Evolutionary conservation across 2,797 vertebrate species (phyloP), one percentile per base, ranked within the genome.

Genomic region (Nannoperca australis): DNA sequence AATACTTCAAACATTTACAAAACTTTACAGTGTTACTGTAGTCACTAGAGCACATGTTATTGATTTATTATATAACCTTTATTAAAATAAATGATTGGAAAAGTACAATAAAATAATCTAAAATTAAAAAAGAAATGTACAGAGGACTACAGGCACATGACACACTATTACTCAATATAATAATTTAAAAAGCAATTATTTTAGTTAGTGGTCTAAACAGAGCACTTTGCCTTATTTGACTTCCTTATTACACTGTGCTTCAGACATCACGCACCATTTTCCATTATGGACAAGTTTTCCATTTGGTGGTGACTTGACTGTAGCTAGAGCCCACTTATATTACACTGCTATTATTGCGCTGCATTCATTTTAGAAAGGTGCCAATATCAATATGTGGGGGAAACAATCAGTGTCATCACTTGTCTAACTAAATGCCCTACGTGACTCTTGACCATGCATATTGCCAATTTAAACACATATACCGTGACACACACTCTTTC

Each of bases 381-480:
- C 50, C 1, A 4, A 49, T 27, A 11, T 62, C 20, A 30, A 50
- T 40, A n/a, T 17, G 4, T 68, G 30, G 11, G 27, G 27, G 63
- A 85, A 79, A 82, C 59, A 56, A 77, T 79, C 67, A 72, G 34
- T 75, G 73, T 58, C 67, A 66, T 72, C 8, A 24, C 45, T 44
- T 70, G 47, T 65, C 45, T 67, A 63, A 75, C 80, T 55, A 70
- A 82, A 85, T 15, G 17, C 10, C 18, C 36, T 83, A 76, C 73
- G 82, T 91, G 86, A 88, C 86, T 73, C 51, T 69, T 69, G 68
- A 74, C 66, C 54, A 65, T 20, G 62, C 45, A 71, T 61, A 65
- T 64, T 85, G 76, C 70, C 59, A 88, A 75, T 66, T 76, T 64
- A 86, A 89, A 86, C 81, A 82, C 63, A 61, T 65, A 82, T 84